These are phyloP conservation scores for Dendrocincla tyrannina DNA, from an alignment of 2,797 vertebrate species.

Conservation along the genomic window DNA sequence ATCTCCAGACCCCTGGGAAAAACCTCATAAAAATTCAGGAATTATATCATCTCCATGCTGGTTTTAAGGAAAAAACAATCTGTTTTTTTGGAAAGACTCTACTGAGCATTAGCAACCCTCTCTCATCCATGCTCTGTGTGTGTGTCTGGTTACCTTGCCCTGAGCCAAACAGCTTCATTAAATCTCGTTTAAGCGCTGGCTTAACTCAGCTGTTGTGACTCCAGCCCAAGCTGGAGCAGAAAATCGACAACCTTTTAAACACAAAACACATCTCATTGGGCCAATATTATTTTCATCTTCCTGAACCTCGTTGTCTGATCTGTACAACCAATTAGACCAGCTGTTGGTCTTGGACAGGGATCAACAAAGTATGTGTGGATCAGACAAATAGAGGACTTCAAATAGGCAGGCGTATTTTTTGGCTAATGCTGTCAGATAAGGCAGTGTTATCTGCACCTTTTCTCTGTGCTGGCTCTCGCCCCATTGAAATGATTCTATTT, in stretches of 20 bases:
- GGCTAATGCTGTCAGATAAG: slow-evolving; percentile 59
- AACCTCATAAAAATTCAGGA: slow-evolving; percentile 58
- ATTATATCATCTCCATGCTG: slow-evolving; percentile 44
- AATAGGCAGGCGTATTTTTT: slow-evolving; percentile 43
- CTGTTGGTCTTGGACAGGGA: slow-evolving; percentile 38
- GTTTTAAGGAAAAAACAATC: slow-evolving; percentile 54
- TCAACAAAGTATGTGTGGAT: slow-evolving; percentile 28
- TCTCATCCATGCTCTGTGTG: background rate
- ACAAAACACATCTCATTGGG: slow-evolving; percentile 25
- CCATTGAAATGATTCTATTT: slow-evolving; percentile 37
- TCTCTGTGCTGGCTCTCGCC: slow-evolving; percentile 36
- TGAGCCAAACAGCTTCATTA: slow-evolving; percentile 32
- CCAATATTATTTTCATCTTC: slow-evolving; percentile 58
- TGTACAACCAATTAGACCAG: slow-evolving; percentile 18
- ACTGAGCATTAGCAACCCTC: background rate
- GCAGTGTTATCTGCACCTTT: slow-evolving; percentile 48
- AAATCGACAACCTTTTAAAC: slow-evolving; percentile 16
- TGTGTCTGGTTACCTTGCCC: slow-evolving; percentile 37
- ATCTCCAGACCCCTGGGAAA: slow-evolving; percentile 23
- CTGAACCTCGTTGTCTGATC: slow-evolving; percentile 44
- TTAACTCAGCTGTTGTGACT: background rate
- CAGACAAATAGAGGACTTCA: slow-evolving; percentile 60
- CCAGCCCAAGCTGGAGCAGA: slow-evolving; percentile 33
- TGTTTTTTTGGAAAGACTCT: slow-evolving; percentile 31
- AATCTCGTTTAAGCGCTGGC: slow-evolving; percentile 8